Base-by-base conservation (phyloP, 1,140 invertebrate species). In the Lethocerus indicus region DNA sequence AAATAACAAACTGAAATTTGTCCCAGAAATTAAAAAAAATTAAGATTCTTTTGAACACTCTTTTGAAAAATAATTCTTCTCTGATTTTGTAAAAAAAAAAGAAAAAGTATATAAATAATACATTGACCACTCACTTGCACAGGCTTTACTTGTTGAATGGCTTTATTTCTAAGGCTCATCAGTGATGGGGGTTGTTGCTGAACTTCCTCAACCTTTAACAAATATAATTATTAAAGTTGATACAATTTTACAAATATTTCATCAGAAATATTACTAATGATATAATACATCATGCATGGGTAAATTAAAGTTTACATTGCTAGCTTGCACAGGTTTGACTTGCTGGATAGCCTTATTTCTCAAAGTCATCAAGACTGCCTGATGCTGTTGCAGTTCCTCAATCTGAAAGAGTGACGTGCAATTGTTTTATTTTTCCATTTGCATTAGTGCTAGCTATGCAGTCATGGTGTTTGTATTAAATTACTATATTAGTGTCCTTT, bases 261-360 rank as follows among this genome's bases (percentile, higher is more conserved):
- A n/a, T n/a, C n/a, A n/a, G n/a, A n/a, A n/a, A n/a, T n/a, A n/a
- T n/a, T n/a, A n/a, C n/a, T n/a, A n/a, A n/a, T n/a, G n/a, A n/a
- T n/a, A n/a, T n/a, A n/a, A n/a, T n/a, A n/a, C n/a, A n/a, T n/a
- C n/a, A n/a, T n/a, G n/a, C n/a, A n/a, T n/a, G n/a, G n/a, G n/a
- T n/a, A n/a, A n/a, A n/a, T n/a, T n/a, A n/a, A n/a, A n/a, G n/a
- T n/a, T n/a, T n/a, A n/a, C n/a, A 32, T 32, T 9, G n/a, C 7
- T 32, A 32, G n/a, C 51, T 35, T 53, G 51, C 23, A 53, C 51
- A 25, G 51, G 51, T 45, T 53, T 53, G 2, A 49, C 51, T 41
- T 53, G 51, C 42, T 53, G 51, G 37, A 53, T 53, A 14, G 51
- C 47, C 39, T 53, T 53, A 41, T 53, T 48, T 13, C 51, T 47